Evolutionary conservation across 2,888 invertebrate species (phyloP).

Genomic region (Bhutanitis thaidina): DNA sequence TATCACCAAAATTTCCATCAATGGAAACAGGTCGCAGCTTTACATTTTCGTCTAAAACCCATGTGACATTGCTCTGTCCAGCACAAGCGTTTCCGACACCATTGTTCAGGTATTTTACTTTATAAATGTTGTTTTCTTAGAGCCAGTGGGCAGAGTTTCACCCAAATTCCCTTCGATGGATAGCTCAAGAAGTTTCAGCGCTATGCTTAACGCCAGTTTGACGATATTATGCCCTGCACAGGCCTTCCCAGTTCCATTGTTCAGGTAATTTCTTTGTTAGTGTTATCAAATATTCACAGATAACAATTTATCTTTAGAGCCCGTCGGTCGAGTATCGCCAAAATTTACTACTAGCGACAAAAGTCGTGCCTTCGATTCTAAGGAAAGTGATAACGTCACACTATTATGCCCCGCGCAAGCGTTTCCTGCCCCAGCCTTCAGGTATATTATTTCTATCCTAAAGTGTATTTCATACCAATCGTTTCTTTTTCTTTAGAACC

Average conservation of each 20-base stretch:
- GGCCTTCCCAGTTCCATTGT: slow-evolving; percentile 86
- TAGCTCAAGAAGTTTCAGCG: slow-evolving; percentile 82
- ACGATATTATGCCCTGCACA: slow-evolving; percentile 87
- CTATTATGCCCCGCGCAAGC: slow-evolving; percentile 88
- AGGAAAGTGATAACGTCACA: slow-evolving; percentile 68
- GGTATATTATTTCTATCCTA: slow-evolving; percentile 55
- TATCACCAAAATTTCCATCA: slow-evolving; percentile 83
- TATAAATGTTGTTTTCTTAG: slow-evolving; percentile 63
- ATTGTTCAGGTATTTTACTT: slow-evolving; percentile 82
- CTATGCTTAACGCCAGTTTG: slow-evolving; percentile 70
- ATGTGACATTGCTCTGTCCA: slow-evolving; percentile 83
- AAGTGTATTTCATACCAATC: slow-evolving; percentile 18
- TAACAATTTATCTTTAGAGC: slow-evolving; percentile 71
- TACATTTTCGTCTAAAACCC: slow-evolving; percentile 66
- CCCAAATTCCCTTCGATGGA: slow-evolving; percentile 82
- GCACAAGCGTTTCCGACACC: slow-evolving; percentile 88
- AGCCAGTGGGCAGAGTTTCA: slow-evolving; percentile 82
- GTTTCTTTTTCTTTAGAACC: slow-evolving; percentile 78
- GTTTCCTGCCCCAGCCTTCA: slow-evolving; percentile 84
- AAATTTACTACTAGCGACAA: slow-evolving; percentile 82
- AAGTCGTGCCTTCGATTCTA: slow-evolving; percentile 82
- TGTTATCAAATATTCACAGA: slow-evolving; percentile 15
- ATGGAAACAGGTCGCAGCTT: slow-evolving; percentile 74
- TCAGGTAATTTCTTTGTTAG: slow-evolving; percentile 76
- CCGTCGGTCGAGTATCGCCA: slow-evolving; percentile 84